Conservation (phyloP, 1,140 invertebrate species). For the Mercenaria mercenaria region DNA sequence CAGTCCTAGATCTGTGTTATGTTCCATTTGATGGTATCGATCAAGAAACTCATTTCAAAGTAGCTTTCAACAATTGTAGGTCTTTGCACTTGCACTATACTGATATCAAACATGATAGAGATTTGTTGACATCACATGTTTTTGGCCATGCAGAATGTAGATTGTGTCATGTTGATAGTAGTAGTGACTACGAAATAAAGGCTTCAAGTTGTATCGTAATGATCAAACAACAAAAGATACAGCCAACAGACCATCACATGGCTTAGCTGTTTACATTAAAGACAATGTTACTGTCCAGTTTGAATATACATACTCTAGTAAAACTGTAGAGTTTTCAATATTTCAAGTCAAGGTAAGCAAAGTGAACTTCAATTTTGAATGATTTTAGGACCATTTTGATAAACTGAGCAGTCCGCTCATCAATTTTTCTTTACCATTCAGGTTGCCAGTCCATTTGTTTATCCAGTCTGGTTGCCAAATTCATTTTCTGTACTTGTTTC, state of each 20-base stretch:
- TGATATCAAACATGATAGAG: background rate
- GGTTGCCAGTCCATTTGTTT: too few relatives aligned
- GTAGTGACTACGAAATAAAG: background rate
- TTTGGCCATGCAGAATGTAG: slow-evolving; percentile 29
- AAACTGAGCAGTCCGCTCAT: too few relatives aligned
- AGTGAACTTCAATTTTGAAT: too few relatives aligned
- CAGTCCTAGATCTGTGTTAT: slow-evolving; percentile 28
- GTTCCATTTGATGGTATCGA: background rate
- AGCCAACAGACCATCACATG: slow-evolving; percentile 7
- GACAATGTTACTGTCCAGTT: background rate
- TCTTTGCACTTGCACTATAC: slow-evolving; percentile 3
- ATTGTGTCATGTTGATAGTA: background rate
- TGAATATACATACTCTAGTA: background rate
- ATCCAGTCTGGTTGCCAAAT: too few relatives aligned
- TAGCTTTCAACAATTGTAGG: too few relatives aligned
- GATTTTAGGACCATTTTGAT: too few relatives aligned
- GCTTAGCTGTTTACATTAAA: slow-evolving; percentile 25
- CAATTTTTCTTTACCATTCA: too few relatives aligned
- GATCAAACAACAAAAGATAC: background rate
- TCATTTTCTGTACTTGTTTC: too few relatives aligned
- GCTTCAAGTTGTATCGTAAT: background rate
- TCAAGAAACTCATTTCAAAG: background rate
- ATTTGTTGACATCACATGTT: background rate
- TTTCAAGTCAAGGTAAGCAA: too few relatives aligned
- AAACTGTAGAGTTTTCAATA: too few relatives aligned